Percentiles rank a stretch among this genome's conserved stretches.
These are phyloP conservation scores for Leucophora obtusa DNA, from an alignment of 2,888 invertebrate genomes.

Conservation along the genomic window DNA sequence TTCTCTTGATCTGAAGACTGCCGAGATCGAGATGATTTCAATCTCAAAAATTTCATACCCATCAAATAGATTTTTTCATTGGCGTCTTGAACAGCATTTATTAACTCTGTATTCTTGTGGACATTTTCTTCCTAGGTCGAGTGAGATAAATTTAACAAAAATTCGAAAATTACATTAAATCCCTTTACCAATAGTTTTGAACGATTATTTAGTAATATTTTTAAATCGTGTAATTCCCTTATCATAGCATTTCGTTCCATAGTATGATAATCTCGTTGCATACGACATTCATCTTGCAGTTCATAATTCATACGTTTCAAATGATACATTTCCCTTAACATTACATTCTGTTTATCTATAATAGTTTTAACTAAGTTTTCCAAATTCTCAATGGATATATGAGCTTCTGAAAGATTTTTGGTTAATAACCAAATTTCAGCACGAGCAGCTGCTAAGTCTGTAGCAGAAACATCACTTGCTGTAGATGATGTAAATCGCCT, in stretches of 20 bases:
- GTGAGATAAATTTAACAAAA: not conserved
- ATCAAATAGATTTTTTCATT: conserved; percentile 70
- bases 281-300: conserved; percentile 69
- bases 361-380: conserved; percentile 72
- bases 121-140: conserved; percentile 65
- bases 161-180: not conserved
- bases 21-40: conserved; percentile 63
- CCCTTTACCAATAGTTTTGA: conserved; percentile 64
- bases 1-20: conserved; percentile 36
- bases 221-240: conserved; percentile 69
- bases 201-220: conserved; percentile 62
- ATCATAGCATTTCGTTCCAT: conserved; percentile 72
- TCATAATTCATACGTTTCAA: conserved; percentile 70
- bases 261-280: conserved; percentile 74
- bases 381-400: conserved; percentile 71
- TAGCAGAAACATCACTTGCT: conserved; percentile 66
- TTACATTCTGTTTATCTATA: conserved; percentile 73
- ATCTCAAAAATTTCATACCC: conserved; percentile 70
- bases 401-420: conserved; percentile 69
- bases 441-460: conserved; percentile 70
- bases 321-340: conserved; percentile 71
- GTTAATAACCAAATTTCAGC: conserved; percentile 74
- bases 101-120: conserved; percentile 64
- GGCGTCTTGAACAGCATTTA: conserved; percentile 66
- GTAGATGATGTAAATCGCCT: conserved; percentile 13